A percentile compares a stretch with the other conserved stretches of the same genome.
These are phyloP conservation scores for Uropsilus gracilis DNA, from an alignment of 2,113 vertebrate species.

Conservation along the genomic window DNA sequence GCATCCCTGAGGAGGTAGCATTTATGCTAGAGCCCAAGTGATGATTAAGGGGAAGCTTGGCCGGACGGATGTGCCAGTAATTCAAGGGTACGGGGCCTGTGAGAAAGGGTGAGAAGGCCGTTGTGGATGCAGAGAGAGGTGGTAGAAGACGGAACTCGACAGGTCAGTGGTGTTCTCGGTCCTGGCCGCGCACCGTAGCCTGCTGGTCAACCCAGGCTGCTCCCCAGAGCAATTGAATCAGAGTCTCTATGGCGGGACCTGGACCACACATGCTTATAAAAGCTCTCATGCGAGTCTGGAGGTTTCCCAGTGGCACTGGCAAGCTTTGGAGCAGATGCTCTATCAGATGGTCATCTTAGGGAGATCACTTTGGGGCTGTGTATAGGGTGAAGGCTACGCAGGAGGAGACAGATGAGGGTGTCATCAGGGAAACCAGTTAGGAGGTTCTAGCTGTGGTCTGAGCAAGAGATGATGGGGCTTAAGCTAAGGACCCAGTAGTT, in stretches of 20 bases:
- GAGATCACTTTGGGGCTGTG: background rate
- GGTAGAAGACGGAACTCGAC: background rate
- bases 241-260: background rate
- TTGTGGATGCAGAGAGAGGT: fast-evolving
- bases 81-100: background rate
- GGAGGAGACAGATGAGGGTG: background rate
- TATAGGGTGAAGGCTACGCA: background rate
- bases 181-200: no score
- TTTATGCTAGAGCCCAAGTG: background rate
- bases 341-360: background rate
- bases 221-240: background rate
- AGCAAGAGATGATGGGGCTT: background rate
- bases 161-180: background rate
- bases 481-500: background rate
- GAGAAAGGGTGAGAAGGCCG: background rate
- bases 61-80: background rate
- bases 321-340: background rate
- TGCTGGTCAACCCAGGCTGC: background rate
- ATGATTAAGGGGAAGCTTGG: background rate
- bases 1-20: background rate
- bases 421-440: background rate
- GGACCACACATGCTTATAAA: background rate
- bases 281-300: background rate
- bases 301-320: background rate
- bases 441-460: background rate